Evolutionary conservation across 2,113 vertebrate genomes (phyloP).

Genomic region (Anguilla japonica): DNA sequence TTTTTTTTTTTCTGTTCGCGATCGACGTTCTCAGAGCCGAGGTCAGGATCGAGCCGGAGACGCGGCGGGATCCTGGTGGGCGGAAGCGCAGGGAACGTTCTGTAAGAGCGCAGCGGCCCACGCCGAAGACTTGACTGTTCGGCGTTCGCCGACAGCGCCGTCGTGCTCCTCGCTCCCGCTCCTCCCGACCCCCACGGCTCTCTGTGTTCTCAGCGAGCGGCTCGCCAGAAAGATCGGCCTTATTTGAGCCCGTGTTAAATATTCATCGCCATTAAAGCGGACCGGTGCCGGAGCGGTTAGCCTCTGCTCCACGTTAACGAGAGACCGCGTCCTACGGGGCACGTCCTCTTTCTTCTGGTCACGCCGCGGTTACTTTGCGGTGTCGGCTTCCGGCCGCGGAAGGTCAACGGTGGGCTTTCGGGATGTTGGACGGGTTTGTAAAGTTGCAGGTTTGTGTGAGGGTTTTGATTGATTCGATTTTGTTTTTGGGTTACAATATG

Average conservation of each 20-base stretch:
- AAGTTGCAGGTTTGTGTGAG: background rate
- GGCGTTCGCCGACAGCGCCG: background rate
- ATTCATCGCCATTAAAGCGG: constrained; percentile 32
- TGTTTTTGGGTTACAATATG: too few species aligned
- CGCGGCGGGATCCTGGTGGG: background rate
- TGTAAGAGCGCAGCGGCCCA: background rate
- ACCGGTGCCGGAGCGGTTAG: constrained; percentile 13
- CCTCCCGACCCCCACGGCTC: background rate
- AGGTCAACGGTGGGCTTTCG: background rate
- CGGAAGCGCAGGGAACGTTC: background rate
- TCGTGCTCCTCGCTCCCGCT: background rate
- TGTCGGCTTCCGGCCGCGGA: background rate
- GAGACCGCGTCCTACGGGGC: background rate
- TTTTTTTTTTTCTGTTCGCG: background rate
- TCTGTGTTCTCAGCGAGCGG: background rate
- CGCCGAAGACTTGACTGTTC: background rate
- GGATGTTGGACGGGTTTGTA: background rate
- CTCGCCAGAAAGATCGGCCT: background rate
- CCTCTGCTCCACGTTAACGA: constrained; percentile 12
- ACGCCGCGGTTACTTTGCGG: background rate
- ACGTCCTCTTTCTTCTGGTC: background rate
- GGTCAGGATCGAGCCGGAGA: background rate
- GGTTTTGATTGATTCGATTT: too few species aligned
- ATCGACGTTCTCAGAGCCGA: background rate
- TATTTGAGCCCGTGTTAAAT: constrained; percentile 30